Percentiles rank a stretch among this genome's conserved stretches.
phyloP scores from a whole-genome alignment of 2,113 vertebrate species.

The Paraplagusia blochii region DNA sequence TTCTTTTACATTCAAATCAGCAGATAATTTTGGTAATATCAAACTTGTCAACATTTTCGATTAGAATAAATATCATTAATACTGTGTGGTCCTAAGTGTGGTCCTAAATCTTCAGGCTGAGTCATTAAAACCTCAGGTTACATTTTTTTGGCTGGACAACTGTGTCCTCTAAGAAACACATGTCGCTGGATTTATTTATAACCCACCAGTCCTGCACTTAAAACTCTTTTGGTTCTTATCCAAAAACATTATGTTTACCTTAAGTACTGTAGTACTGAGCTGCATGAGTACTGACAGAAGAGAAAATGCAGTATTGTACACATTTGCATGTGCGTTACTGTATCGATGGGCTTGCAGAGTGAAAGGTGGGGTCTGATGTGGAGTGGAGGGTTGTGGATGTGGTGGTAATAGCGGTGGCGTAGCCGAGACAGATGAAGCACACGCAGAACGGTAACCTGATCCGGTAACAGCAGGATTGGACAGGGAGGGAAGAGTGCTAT shows the following conservation, averaged over 20 bases:
- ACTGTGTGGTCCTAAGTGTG: no score
- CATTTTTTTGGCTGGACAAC: conserved; percentile 5
- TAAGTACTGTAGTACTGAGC: conserved; percentile 41
- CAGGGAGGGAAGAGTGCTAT: conserved; percentile 60
- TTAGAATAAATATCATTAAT: no score
- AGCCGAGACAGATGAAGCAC: conserved; percentile 39
- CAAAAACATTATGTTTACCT: conserved; percentile 47
- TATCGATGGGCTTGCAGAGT: conserved; percentile 14
- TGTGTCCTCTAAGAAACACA: conserved; percentile 24
- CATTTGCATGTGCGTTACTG: conserved; percentile 25
- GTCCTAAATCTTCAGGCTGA: conserved; percentile 3
- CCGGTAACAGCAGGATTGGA: conserved; percentile 68
- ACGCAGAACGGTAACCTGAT: conserved; percentile 66
- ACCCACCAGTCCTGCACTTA: conserved; percentile 38
- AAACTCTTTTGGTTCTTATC: conserved; percentile 40
- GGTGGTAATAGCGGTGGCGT: neutral
- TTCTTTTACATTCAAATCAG: no score
- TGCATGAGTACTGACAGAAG: conserved; percentile 35
- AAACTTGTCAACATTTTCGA: no score
- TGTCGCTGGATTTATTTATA: conserved; percentile 59
- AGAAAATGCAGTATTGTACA: conserved; percentile 16
- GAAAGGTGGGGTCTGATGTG: neutral
- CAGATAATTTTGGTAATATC: no score
- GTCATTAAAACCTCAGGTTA: conserved; percentile 6
- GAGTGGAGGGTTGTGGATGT: neutral